Conservation (phyloP, 2,113 vertebrate genomes). For the Scalopus aquaticus region DNA sequence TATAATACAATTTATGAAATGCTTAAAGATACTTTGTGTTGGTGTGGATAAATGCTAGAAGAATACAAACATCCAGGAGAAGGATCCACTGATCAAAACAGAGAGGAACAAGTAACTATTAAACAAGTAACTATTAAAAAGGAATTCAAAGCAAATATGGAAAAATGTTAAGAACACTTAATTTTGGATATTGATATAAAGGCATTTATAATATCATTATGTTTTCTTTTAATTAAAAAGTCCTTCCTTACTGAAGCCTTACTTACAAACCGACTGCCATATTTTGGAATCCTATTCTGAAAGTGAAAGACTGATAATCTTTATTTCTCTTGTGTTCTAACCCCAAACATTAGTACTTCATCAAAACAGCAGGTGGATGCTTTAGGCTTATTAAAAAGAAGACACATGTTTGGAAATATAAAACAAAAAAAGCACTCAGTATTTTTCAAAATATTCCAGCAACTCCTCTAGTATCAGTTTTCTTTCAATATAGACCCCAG, state of each 20-base stretch:
- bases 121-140: neutral
- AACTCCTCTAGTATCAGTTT: neutral
- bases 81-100: neutral
- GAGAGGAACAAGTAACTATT: neutral
- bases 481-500: neutral
- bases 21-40: neutral
- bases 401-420: neutral
- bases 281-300: constrained; percentile 37
- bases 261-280: neutral
- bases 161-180: neutral
- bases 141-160: neutral
- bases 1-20: neutral
- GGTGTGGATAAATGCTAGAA: neutral
- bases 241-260: neutral
- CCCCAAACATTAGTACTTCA: neutral
- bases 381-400: neutral
- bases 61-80: neutral
- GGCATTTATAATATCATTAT: neutral
- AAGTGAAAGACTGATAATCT: neutral
- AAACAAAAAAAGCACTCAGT: neutral
- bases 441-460: neutral
- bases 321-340: neutral
- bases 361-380: neutral
- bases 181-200: neutral
- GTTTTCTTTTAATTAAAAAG: neutral